phyloP scores from a whole-genome alignment of 2,888 invertebrate species.

The Heterodera filipjevi region DNA sequence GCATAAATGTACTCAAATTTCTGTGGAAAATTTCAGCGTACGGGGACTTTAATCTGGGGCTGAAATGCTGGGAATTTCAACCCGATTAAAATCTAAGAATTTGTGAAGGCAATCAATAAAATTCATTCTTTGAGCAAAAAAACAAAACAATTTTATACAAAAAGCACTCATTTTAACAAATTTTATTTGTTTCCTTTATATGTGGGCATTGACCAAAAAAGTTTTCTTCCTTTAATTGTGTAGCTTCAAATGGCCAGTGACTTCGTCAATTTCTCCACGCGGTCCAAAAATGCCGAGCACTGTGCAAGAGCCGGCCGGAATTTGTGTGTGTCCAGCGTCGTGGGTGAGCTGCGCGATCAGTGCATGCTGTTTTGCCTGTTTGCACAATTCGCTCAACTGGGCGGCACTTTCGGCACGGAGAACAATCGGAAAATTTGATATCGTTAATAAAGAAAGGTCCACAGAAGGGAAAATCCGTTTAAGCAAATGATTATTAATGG shows the following conservation, averaged over 20 bases:
- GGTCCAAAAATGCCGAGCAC: slow-evolving; percentile 68
- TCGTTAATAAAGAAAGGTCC: background rate
- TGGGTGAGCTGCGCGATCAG: slow-evolving; percentile 69
- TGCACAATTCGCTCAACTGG: slow-evolving; percentile 68
- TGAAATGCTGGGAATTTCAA: too few species aligned
- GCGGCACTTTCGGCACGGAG: slow-evolving; percentile 67
- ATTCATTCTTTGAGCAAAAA: too few species aligned
- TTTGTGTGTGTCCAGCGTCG: slow-evolving; percentile 70
- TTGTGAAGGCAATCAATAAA: too few species aligned
- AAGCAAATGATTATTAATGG: too few species aligned
- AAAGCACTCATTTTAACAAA: background rate
- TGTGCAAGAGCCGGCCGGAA: slow-evolving; percentile 68
- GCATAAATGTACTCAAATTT: too few species aligned
- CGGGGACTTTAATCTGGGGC: too few species aligned
- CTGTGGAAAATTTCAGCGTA: too few species aligned
- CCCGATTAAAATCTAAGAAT: too few species aligned
- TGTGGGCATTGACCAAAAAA: background rate
- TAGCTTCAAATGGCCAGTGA: slow-evolving; percentile 67
- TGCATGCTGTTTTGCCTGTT: slow-evolving; percentile 65
- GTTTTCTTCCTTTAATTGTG: slow-evolving; percentile 22
- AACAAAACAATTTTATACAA: background rate
- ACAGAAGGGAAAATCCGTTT: too few species aligned
- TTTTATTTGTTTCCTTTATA: too few species aligned
- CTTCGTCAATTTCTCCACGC: slow-evolving; percentile 66
- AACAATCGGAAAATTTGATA: slow-evolving; percentile 50